Percentiles rank a stretch among this genome's conserved stretches.
phyloP scores from a whole-genome alignment of 2,113 vertebrate species.

The Hemibagrus wyckioides region DNA sequence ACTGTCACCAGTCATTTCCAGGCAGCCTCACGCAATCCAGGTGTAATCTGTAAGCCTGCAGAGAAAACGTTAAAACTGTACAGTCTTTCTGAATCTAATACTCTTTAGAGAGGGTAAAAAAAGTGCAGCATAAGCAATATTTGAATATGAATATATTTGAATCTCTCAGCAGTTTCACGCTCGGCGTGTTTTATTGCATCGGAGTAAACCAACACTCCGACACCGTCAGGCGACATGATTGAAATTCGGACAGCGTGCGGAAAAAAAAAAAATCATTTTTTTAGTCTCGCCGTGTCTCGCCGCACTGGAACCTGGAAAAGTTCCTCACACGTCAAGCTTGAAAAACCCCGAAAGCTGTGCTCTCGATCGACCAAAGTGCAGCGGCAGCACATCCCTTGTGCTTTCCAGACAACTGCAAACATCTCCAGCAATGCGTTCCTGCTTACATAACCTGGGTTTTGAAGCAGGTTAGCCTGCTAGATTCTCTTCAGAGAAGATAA shows the following conservation, averaged over 20 bases:
- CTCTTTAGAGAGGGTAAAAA: not conserved
- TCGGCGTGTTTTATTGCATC: not conserved
- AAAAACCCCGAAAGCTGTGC: constrained; percentile 25
- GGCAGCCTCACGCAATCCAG: constrained; percentile 9
- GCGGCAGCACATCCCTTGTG: constrained; percentile 50
- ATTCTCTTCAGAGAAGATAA: constrained; percentile 62
- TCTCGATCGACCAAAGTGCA: constrained; percentile 52
- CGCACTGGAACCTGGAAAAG: not conserved
- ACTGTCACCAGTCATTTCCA: constrained; percentile 1
- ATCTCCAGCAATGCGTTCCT: constrained; percentile 60
- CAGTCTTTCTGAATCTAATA: not conserved
- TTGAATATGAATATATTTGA: not conserved
- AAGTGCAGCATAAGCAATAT: constrained; percentile 10
- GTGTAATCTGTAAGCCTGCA: constrained; percentile 12
- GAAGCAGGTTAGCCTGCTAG: constrained; percentile 62
- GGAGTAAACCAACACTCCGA: not conserved
- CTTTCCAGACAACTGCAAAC: constrained; percentile 52
- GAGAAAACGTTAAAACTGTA: not conserved
- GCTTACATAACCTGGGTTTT: constrained; percentile 60
- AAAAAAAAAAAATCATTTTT: not conserved
- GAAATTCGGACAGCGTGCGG: not conserved
- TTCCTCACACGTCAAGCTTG: constrained; percentile 21
- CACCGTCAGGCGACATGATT: not conserved
- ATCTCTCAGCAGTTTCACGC: constrained; percentile 9
- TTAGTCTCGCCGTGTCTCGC: not conserved